phyloP scores from a whole-genome alignment of 2,797 vertebrate species.

The Columba guinea region DNA sequence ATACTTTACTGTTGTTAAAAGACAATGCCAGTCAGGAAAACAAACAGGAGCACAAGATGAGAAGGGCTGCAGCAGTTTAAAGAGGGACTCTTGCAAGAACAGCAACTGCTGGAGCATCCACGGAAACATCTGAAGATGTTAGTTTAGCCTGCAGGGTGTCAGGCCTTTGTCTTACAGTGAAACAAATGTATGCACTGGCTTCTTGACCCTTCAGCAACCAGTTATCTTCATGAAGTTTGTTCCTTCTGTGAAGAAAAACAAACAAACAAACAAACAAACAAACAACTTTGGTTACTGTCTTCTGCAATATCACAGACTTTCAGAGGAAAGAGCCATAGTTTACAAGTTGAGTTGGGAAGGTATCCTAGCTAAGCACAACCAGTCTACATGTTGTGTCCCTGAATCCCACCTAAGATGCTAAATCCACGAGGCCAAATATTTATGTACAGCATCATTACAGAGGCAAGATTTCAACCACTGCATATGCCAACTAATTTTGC shows the following conservation, averaged over 20 bases:
- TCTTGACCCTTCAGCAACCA: neutral
- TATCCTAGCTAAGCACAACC: neutral
- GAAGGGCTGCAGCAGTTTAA: neutral
- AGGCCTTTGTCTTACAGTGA: neutral
- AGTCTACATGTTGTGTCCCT: neutral
- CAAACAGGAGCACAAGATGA: neutral
- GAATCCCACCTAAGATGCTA: neutral
- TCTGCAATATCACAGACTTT: neutral
- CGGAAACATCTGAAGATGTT: neutral
- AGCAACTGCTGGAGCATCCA: neutral
- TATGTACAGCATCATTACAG: neutral
- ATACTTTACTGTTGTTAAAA: neutral
- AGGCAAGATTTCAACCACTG: neutral
- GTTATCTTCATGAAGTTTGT: neutral
- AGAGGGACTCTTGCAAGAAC: neutral
- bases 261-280: neutral
- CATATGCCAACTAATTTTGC: neutral
- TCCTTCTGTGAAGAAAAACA: neutral
- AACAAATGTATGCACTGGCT: neutral
- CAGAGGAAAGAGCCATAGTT: neutral
- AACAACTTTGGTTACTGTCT: neutral
- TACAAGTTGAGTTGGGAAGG: neutral
- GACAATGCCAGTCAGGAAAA: neutral
- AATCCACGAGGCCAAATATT: neutral
- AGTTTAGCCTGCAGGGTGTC: neutral